Base-by-base conservation (phyloP, 2,113 vertebrate species). In the Ceyx cyanopectus region DNA sequence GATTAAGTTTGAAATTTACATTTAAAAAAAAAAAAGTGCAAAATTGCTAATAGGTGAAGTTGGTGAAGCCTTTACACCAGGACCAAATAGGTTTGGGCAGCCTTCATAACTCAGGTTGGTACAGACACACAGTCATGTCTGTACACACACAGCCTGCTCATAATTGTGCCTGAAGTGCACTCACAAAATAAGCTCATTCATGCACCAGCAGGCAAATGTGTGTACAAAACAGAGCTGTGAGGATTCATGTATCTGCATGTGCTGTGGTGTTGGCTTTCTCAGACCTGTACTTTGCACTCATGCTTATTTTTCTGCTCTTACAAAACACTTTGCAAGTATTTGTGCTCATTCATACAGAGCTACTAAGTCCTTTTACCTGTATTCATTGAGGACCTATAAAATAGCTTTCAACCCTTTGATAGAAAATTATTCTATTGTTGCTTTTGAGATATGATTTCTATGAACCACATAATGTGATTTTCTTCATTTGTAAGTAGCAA, bases 401-500 rank as follows among this genome's bases (percentile, higher is more conserved):
- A 54, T 1, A 53, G 18, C 67, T 91, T 85, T 78, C 65, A 86
- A 12, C 2, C 5, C 7, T 72, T 43, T 65, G 26, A 34, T 6
- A 72, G 54, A 89, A 94, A 87, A 46, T 19, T 20, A 62, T 73
- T 81, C 34, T 51, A 3, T 27, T 69, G 6, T 57, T 77, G 29
- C 5, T 56, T 86, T 56, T 41, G 81, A 30, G 9, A 29, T 20
- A 66, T 75, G 18, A 68, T 85, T 65, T 81, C 30, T 69, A 4
- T 60, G 51, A 87, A 72, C 10, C 4, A 3, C 27, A 81, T 34
- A 78, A 90, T 34, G 34, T n/a, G 22, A 76, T 78, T 89, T 45
- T 67, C 23, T 63, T 91, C 30, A 83, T 92, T 95, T 76, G 84
- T 69, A 81, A 95, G 34, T 9, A 80, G 19, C 20, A 84, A 60